Evolutionary conservation across 2,888 invertebrate genomes (phyloP), one percentile per base, ranked within the genome.

Genomic region (Isoperla grammatica): DNA sequence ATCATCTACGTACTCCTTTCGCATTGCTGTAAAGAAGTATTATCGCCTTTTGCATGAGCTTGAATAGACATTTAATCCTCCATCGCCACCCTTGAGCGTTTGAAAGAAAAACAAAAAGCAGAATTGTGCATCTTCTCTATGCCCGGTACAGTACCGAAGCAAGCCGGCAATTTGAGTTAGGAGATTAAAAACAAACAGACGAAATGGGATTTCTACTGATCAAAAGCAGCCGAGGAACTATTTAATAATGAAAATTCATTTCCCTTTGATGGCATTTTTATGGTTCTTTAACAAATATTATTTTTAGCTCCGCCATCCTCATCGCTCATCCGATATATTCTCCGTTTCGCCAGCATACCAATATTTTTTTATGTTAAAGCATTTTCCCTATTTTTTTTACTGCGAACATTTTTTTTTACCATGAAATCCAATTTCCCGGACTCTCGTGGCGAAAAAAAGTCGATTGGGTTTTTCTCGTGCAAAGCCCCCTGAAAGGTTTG

Each of bases 381-480:
- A 50, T 23, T 37, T 19, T 53, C 39, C n/a, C 37, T 48, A 29
- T 49, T 49, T 49, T 29, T 49, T 49, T 45, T 20, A 8, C 46
- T 12, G 46, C 20, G 2, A 9, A n/a, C 20, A 20, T 20, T 46
- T 45, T 54, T 45, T 54, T 54, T 23, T 2, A 37, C 45, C 39
- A n/a, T 37, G 29, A 57, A 57, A 48, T 35, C 45, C 53, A 29
- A 59, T 59, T 43, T 42, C 13, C 46, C 17, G 22, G 1, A 23
- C 35, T 23, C 57, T 20, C 50, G n/a, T 12, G 40, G 23, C 29
- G 13, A 13, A 43, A 42, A 37, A 37, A 29, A 8, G 56, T 22
- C 45, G 22, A 19, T 53, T 57, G 29, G 29, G 17, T 53, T 43
- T 54, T 57, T 39, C 76, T 60, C 74, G 73, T 64, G 69, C 73